phyloP scores from a whole-genome alignment of 2,888 invertebrate genomes.

The Phalera bucephala region DNA sequence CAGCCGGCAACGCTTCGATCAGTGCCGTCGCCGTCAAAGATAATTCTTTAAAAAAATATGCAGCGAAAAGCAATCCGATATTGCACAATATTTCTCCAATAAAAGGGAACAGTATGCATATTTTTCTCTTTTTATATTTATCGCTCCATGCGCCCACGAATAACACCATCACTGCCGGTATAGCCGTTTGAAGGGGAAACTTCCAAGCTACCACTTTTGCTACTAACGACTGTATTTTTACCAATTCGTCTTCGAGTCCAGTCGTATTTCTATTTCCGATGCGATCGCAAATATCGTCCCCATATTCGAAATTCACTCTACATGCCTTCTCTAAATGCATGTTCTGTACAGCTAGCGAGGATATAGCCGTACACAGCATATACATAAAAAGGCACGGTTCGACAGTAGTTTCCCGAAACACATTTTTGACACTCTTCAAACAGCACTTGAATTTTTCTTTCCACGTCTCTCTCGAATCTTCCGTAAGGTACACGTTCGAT shows the following conservation, averaged over 20 bases:
- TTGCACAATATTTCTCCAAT: conserved; percentile 80
- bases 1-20: conserved; percentile 82
- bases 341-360: conserved; percentile 83
- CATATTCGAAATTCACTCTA: conserved; percentile 76
- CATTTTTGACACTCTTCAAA: conserved; percentile 60
- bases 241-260: conserved; percentile 63
- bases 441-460: conserved; percentile 57
- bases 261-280: conserved; percentile 67
- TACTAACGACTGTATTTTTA: conserved; percentile 74
- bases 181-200: conserved; percentile 82
- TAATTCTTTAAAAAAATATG: conserved; percentile 80
- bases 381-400: conserved; percentile 86
- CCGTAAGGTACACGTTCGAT: conserved; percentile 64
- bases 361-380: conserved; percentile 85
- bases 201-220: conserved; percentile 82
- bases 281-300: conserved; percentile 79
- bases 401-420: conserved; percentile 79
- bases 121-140: conserved; percentile 81
- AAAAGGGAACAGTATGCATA: conserved; percentile 82
- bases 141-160: conserved; percentile 86
- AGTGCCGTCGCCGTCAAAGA: conserved; percentile 76
- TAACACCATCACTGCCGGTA: conserved; percentile 81
- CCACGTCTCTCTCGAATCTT: conserved; percentile 46
- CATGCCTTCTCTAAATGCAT: conserved; percentile 84
- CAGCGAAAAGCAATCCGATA: conserved; percentile 78